Evolutionary conservation across 2,113 vertebrate genomes (phyloP), one percentile per base, ranked within the genome.

Genomic region (Malurus cyaneus): DNA sequence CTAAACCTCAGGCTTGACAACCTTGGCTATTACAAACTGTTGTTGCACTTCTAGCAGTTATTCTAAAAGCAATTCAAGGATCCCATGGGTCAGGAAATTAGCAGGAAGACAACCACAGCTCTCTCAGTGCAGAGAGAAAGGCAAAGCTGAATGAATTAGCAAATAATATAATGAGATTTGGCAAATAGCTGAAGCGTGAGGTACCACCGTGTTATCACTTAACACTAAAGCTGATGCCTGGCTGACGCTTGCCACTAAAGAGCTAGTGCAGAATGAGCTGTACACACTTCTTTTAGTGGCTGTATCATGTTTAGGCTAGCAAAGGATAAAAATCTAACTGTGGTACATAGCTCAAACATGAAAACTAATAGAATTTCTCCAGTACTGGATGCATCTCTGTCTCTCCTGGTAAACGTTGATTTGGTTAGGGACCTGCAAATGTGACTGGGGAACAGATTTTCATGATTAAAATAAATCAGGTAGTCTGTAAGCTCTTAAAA

Each of bases 151-250:
- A 83, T 1, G 18, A 44, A 78, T 96, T 85, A 92, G 57, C 67
- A 90, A 96, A 90, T 66, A 88, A 80, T 89, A 32, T 88, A 76
- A 81, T 74, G 74, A 92, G 79, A 82, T 94, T 44, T 96, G 74
- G 76, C 64, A 89, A 85, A 83, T 60, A 91, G 60, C 76, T 90
- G 87, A 93, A 62, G 50, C 12, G 0, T 88, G 56, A 93, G 71
- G 62, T 94, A 46, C 47, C n/a, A 23, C 49, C 0, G 0, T 54
- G 65, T 72, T 94, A 44, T 29, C 64, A 34, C n/a, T 78, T 81
- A 89, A 42, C 0, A 0, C 47, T 82, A 66, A 53, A 89, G 72
- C 54, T 77, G 70, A 54, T 79, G 61, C 28, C 21, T 3, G 3
- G n/a, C 28, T 76, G 89, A 93, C 93, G 39, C 39, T 70, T 85